Percentiles rank a stretch among this genome's conserved stretches.
Evolutionary conservation across 2,888 invertebrate genomes (phyloP).

Genomic region (Osmoderma eremita): DNA sequence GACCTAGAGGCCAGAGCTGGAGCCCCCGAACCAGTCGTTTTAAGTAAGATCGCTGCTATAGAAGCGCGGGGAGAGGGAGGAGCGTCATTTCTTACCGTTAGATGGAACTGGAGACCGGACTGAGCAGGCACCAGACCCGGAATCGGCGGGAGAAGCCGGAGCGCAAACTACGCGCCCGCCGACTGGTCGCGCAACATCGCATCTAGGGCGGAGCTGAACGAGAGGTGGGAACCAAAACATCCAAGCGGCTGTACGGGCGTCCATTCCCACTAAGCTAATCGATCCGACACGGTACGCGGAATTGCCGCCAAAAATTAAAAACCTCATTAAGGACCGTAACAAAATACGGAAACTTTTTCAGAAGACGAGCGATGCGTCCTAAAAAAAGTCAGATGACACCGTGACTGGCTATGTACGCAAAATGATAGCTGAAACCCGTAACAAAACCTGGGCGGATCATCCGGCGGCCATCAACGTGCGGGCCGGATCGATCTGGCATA

Average conservation of each 20-base stretch:
- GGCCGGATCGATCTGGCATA: neutral
- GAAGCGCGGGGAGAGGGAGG: too few species aligned
- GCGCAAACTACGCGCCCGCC: too few species aligned
- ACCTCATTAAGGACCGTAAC: neutral
- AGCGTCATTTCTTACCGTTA: too few species aligned
- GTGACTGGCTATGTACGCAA: neutral
- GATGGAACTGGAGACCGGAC: too few species aligned
- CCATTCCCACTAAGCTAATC: neutral
- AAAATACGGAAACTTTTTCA: neutral
- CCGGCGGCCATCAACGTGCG: neutral
- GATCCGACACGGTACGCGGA: neutral
- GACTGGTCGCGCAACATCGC: too few species aligned
- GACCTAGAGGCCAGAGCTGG: too few species aligned
- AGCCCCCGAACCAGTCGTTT: too few species aligned
- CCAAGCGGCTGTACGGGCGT: neutral
- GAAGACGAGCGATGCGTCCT: neutral
- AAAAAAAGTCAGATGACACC: neutral
- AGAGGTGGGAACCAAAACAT: too few species aligned
- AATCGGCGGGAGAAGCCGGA: too few species aligned
- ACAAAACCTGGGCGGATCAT: neutral
- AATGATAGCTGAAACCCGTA: neutral
- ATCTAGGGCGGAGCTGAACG: too few species aligned
- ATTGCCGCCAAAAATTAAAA: neutral
- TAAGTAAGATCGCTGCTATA: too few species aligned
- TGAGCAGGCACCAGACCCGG: too few species aligned